A percentile compares a stretch with the other conserved stretches of the same genome.
phyloP scores from a whole-genome alignment of 2,797 vertebrate genomes.

The Pseudochromis fuscus region DNA sequence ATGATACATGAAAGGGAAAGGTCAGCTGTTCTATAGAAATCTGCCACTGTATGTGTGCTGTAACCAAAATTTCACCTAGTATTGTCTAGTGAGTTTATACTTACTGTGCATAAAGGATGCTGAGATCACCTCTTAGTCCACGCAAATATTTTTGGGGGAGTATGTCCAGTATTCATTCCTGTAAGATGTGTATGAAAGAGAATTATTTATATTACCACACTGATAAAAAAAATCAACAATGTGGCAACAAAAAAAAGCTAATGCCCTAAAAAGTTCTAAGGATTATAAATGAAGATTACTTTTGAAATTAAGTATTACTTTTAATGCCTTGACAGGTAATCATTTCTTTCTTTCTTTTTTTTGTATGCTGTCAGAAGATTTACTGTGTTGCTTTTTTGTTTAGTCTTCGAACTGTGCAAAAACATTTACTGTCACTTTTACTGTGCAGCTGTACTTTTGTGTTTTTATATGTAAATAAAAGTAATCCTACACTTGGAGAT shows the following conservation, averaged over 20 bases:
- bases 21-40: constrained; percentile 40
- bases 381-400: constrained; percentile 34
- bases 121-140: constrained; percentile 17
- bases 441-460: constrained; percentile 66
- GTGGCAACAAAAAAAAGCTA: constrained; percentile 10
- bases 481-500: constrained; percentile 37
- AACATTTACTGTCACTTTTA: constrained; percentile 53
- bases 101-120: constrained; percentile 46
- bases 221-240: constrained; percentile 24
- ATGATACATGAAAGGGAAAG: constrained; percentile 62
- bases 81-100: constrained; percentile 17
- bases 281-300: constrained; percentile 40
- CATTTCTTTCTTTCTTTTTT: constrained; percentile 11
- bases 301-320: constrained; percentile 24
- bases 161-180: constrained; percentile 35
- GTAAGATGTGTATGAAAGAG: constrained; percentile 31
- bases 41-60: constrained; percentile 55
- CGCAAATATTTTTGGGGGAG: constrained; percentile 22
- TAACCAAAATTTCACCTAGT: constrained; percentile 63
- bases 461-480: constrained; percentile 77
- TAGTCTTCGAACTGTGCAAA: constrained; percentile 41
- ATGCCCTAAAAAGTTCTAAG: constrained; percentile 8
- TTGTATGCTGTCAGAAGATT: constrained; percentile 20
- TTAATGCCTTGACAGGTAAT: constrained; percentile 20
- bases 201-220: constrained; percentile 65